These are phyloP conservation scores for Hermodice carunculata DNA, from an alignment of 2,888 invertebrate genomes.

Conservation along the genomic window DNA sequence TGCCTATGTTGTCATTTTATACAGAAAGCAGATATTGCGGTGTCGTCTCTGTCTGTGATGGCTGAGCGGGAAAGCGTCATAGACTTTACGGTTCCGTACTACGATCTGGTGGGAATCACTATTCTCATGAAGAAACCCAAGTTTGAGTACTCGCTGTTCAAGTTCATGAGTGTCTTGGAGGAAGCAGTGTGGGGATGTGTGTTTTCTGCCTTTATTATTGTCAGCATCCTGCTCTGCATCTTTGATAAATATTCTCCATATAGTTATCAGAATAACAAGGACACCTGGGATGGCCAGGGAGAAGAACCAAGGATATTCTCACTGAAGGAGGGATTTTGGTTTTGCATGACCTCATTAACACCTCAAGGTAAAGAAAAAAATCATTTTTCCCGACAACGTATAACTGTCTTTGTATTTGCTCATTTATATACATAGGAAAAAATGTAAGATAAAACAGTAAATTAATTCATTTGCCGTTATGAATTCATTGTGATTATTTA, in stretches of 20 bases:
- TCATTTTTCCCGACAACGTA: too few species aligned
- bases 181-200: slow-evolving; percentile 94
- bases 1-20: too few species aligned
- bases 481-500: too few species aligned
- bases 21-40: slow-evolving; percentile 89
- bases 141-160: slow-evolving; percentile 92
- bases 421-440: too few species aligned
- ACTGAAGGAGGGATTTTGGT: slow-evolving; percentile 97
- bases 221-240: slow-evolving; percentile 88
- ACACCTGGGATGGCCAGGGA: slow-evolving; percentile 82
- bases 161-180: slow-evolving; percentile 95
- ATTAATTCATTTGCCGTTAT: too few species aligned
- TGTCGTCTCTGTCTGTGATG: slow-evolving; percentile 96
- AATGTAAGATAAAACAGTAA: too few species aligned
- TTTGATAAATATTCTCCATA: slow-evolving; percentile 95
- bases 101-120: slow-evolving; percentile 96
- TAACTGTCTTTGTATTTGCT: too few species aligned
- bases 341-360: slow-evolving; percentile 98
- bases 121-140: slow-evolving; percentile 94
- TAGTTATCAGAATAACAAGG: slow-evolving; percentile 72
- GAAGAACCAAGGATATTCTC: slow-evolving; percentile 88
- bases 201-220: slow-evolving; percentile 61
- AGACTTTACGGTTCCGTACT: slow-evolving; percentile 98
- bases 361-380: slow-evolving; percentile 81
- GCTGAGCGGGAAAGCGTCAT: slow-evolving; percentile 91